phyloP scores from a whole-genome alignment of 2,113 vertebrate genomes.

The Pyrgilauda ruficollis region DNA sequence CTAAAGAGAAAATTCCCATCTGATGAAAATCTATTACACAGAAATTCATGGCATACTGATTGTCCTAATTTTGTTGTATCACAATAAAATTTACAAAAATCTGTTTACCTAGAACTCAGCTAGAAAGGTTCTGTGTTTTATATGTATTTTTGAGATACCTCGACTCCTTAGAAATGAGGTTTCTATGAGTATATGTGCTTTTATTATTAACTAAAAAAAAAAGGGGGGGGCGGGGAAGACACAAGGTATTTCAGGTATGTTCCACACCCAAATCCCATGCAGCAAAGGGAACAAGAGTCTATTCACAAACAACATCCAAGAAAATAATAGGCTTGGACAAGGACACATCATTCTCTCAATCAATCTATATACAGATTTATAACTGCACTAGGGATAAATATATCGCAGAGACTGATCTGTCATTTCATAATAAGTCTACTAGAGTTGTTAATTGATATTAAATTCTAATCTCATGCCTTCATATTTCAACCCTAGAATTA shows the following conservation, averaged over 20 bases:
- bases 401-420: neutral
- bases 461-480: neutral
- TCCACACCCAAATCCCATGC: neutral
- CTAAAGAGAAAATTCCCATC: conserved; percentile 55
- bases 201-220: neutral
- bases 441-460: neutral
- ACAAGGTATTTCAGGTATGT: neutral
- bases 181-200: neutral
- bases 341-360: neutral
- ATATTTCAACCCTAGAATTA: neutral
- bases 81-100: neutral
- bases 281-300: neutral
- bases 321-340: neutral
- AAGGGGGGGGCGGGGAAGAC: rapidly evolving
- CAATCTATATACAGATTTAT: neutral
- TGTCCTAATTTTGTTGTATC: neutral
- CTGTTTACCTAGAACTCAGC: neutral
- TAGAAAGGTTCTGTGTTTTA: neutral
- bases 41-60: rapidly evolving
- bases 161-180: neutral
- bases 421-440: neutral
- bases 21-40: neutral
- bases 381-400: neutral
- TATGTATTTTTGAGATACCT: neutral
- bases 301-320: neutral